Evolutionary conservation across 2,113 vertebrate species (phyloP).

Genomic region (Gorsachius goisagi): DNA sequence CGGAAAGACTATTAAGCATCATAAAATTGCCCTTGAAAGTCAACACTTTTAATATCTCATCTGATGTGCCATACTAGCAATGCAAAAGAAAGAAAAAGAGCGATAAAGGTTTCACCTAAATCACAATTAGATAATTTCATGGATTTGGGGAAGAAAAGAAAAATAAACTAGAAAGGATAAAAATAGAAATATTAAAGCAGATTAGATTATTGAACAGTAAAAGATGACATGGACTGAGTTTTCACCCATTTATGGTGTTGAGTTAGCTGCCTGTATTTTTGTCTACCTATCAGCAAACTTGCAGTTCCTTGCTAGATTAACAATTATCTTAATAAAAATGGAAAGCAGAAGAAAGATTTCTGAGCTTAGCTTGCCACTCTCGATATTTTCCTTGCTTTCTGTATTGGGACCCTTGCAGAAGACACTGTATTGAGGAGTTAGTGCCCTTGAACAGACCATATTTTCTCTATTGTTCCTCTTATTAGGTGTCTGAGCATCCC

Average conservation of each 20-base stretch:
- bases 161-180: neutral
- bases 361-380: neutral
- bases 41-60: slow-evolving; percentile 19
- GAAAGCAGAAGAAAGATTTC: neutral
- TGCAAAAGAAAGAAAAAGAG: neutral
- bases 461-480: fast-evolving
- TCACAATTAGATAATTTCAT: neutral
- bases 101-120: slow-evolving; percentile 8
- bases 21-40: slow-evolving; percentile 67
- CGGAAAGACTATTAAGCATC: slow-evolving; percentile 57
- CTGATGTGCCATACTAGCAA: neutral
- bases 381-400: neutral
- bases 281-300: neutral
- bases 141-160: neutral
- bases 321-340: neutral
- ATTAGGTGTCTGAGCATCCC: neutral
- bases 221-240: neutral
- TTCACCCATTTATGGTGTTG: neutral
- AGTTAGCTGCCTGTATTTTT: neutral
- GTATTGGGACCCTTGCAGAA: neutral
- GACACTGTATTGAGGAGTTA: neutral
- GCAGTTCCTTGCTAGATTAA: neutral
- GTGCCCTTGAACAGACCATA: neutral
- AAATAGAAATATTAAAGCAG: neutral
- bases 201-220: neutral